Conservation (phyloP, 2,113 vertebrate genomes). For the Leucoraja erinaceus region DNA sequence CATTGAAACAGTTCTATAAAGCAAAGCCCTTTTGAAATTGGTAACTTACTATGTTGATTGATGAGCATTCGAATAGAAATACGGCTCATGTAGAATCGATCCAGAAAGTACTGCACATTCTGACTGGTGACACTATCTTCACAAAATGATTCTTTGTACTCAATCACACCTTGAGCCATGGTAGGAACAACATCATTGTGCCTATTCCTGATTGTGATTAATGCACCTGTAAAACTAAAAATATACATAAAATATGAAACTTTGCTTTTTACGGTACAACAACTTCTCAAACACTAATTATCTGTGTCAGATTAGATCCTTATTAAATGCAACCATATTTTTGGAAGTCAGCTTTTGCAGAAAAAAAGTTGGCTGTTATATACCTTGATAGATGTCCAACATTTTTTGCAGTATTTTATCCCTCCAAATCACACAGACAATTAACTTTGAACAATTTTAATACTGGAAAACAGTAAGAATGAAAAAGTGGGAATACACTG, state of each 20-base stretch:
- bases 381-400: not conserved
- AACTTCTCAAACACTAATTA: not conserved
- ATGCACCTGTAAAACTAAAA: constrained; percentile 69
- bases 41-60: constrained; percentile 85
- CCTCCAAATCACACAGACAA: not conserved
- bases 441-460: not conserved
- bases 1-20: not conserved
- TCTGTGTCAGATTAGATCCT: not conserved
- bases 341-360: not conserved
- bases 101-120: constrained; percentile 92
- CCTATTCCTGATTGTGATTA: constrained; percentile 86
- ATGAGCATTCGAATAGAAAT: constrained; percentile 96
- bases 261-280: not conserved
- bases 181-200: constrained; percentile 92
- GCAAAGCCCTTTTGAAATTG: not conserved
- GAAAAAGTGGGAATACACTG: not conserved
- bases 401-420: not conserved
- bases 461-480: not conserved
- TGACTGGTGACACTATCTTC: constrained; percentile 80
- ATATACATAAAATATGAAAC: not conserved
- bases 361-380: not conserved
- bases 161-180: constrained; percentile 86
- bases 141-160: constrained; percentile 80
- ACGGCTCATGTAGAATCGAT: constrained; percentile 92
- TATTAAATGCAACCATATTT: not conserved